Evolutionary conservation across 2,888 invertebrate genomes (phyloP), one percentile per base, ranked within the genome.

Genomic region (Gnatocerus cornutus): DNA sequence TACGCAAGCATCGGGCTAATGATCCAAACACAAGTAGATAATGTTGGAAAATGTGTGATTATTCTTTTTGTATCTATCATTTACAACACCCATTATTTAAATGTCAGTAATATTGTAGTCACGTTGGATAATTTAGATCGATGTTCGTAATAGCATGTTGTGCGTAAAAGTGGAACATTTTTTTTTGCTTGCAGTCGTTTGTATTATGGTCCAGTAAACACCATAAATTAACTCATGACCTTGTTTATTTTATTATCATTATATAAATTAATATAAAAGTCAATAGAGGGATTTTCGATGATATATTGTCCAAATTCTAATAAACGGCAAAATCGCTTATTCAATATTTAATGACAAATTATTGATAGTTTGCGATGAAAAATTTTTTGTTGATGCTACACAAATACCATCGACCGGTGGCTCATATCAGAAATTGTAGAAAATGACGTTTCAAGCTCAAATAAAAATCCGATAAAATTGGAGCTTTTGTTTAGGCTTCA

Each of bases 241-340:
- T 73, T 73, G 73, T 73, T 71, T 72, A 71, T 73, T 72, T 68
- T 71, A 71, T 71, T 73, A 72, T 73, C 72, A 64, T 68, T 63
- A 61, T 69, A 72, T 72, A 71, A 72, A 73, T 73, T 72, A 71
- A 73, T 71, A 72, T 59, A 39, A 58, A 63, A 63, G 71, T 69
- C 71, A 72, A 73, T 72, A 71, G 68, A 69, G 56, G 61, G 50
- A 33, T 30, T 33, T 50, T 29, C 53, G 30, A 59, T 64, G 72
- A 72, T 71, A 71, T 72, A 52, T 70, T 48, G 64, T 61, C 69
- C 59, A 65, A 70, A 71, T 66, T 58, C 53, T 66, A 68, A 73
- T 70, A 71, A 71, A 71, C 41, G 50, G 33, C 10, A 29, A 43
- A 37, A 29, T 37, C 50, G 30, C 13, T 43, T 43, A 50, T 59